A percentile compares a stretch with the other conserved stretches of the same genome.
Evolutionary conservation across 2,797 vertebrate genomes (phyloP).

Genomic region (Threskiornis aethiopicus): DNA sequence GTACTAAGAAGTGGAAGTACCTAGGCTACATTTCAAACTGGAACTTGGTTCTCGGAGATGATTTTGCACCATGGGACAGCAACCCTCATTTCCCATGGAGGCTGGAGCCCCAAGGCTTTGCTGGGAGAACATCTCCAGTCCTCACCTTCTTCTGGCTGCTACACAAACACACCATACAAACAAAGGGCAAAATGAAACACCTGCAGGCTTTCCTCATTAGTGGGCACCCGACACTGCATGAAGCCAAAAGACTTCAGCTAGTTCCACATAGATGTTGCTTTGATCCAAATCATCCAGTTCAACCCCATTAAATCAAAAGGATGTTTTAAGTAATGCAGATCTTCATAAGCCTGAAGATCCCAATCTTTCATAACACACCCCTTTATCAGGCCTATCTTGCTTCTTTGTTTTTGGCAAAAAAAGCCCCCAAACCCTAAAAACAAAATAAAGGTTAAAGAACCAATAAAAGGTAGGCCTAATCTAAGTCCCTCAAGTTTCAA

Average conservation of each 20-base stretch:
- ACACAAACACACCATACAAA: background rate
- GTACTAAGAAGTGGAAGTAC: background rate
- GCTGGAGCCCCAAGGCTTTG: background rate
- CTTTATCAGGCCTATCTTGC: background rate
- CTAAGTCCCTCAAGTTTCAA: background rate
- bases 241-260: background rate
- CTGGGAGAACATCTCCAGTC: background rate
- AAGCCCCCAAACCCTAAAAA: background rate
- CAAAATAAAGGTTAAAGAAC: background rate
- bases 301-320: background rate
- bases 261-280: background rate
- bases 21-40: background rate
- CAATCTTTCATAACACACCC: rapidly evolving
- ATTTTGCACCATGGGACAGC: background rate
- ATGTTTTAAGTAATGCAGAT: background rate
- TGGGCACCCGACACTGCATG: background rate
- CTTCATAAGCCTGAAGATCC: background rate
- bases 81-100: background rate
- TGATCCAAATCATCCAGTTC: background rate
- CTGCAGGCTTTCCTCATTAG: background rate
- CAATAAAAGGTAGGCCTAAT: background rate
- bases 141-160: background rate
- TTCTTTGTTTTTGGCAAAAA: background rate
- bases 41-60: background rate
- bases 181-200: background rate